These are phyloP conservation scores for Scomber scombrus DNA, from an alignment of 2,113 vertebrate genomes.

Conservation along the genomic window DNA sequence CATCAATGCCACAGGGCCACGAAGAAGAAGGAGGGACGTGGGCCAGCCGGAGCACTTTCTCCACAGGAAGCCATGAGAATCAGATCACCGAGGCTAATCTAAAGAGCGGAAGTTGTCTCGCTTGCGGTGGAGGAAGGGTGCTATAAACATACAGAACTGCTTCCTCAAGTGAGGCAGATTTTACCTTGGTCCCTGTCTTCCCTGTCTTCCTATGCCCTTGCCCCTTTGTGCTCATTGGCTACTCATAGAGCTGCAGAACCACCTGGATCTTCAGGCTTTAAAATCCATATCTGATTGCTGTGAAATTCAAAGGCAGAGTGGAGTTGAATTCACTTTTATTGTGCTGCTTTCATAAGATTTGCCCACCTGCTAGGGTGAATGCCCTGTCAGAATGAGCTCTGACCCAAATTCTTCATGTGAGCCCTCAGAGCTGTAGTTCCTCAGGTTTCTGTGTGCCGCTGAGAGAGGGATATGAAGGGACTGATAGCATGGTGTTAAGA, in stretches of 20 bases:
- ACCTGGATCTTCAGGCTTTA: constrained; percentile 30
- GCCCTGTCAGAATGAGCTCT: constrained; percentile 39
- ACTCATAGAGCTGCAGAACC: constrained; percentile 7
- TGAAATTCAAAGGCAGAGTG: constrained; percentile 44
- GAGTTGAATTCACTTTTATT: constrained; percentile 37
- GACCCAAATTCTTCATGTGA: constrained; percentile 62
- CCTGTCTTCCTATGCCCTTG: not conserved
- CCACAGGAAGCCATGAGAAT: constrained; percentile 61
- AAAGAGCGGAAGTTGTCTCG: constrained; percentile 63
- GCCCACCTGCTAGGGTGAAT: constrained; percentile 54
- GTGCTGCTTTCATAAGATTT: constrained; percentile 34
- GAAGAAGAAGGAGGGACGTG: constrained; percentile 40
- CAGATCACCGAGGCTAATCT: constrained; percentile 67
- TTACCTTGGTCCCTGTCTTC: constrained; percentile 3
- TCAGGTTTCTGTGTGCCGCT: constrained; percentile 56
- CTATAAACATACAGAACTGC: constrained; percentile 5
- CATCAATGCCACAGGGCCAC: constrained; percentile 56
- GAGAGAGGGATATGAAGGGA: constrained; percentile 49
- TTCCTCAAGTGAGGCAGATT: constrained; percentile 10
- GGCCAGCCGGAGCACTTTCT: constrained; percentile 45
- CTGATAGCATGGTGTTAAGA: constrained; percentile 59
- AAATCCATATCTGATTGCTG: constrained; percentile 51
- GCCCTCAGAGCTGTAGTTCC: constrained; percentile 41
- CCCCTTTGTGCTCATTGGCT: constrained; percentile 1
- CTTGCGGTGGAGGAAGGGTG: constrained; percentile 21